Percentiles rank a stretch among this genome's conserved stretches.
These are phyloP conservation scores for Drosophila diplacantha DNA, from an alignment of 2,888 invertebrate species.

Conservation along the genomic window DNA sequence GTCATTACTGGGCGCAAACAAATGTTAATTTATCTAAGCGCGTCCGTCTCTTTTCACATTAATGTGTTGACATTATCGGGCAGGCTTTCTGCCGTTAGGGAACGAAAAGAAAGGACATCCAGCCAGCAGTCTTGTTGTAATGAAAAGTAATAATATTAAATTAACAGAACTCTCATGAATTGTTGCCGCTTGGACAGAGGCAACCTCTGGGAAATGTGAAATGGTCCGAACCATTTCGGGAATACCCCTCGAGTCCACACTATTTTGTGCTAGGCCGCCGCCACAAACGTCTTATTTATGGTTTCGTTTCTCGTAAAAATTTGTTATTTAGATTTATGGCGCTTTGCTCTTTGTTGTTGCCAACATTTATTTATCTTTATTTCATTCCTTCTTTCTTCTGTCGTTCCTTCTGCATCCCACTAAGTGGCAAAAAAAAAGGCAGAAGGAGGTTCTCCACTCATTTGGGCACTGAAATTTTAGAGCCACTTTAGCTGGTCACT, in stretches of 20 bases:
- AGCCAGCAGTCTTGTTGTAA: conserved; percentile 50
- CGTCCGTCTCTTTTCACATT: conserved; percentile 44
- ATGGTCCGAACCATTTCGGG: conserved; percentile 21
- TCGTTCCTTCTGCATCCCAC: conserved; percentile 22
- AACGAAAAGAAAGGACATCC: conserved; percentile 1
- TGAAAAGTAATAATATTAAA: conserved; percentile 75
- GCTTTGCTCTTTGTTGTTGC: conserved; percentile 69
- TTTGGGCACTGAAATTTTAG: conserved; percentile 65
- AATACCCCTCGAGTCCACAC: conserved; percentile 40
- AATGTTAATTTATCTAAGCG: conserved; percentile 64
- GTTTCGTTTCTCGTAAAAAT: conserved; percentile 70
- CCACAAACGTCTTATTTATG: conserved; percentile 67
- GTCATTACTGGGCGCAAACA: conserved; percentile 61
- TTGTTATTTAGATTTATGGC: conserved; percentile 70
- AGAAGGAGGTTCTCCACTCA: conserved; percentile 23
- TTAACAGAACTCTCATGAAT: conserved; percentile 69
- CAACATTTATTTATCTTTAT: conserved; percentile 66
- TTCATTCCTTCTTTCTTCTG: conserved; percentile 23
- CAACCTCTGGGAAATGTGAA: conserved; percentile 40
- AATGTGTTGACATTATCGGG: conserved; percentile 67
- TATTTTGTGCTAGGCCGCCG: conserved; percentile 55
- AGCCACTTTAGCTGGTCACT: conserved; percentile 68
- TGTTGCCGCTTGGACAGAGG: conserved; percentile 44
- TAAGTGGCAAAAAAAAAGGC: conserved; percentile 13
- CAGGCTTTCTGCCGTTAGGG: conserved; percentile 16